Conservation (phyloP, 2,113 vertebrate species). For the Nettapus auritus region DNA sequence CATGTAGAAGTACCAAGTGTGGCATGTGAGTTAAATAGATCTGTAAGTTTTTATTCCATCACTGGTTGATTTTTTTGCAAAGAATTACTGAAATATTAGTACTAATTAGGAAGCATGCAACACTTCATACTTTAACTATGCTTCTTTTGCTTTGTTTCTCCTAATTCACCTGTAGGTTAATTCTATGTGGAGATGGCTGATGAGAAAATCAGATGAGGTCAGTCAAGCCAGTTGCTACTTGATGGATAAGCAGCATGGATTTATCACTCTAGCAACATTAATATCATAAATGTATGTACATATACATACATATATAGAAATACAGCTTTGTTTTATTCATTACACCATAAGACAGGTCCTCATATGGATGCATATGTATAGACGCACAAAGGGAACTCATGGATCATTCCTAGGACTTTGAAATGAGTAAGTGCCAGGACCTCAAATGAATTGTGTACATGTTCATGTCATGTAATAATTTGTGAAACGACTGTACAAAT, state of each 20-base stretch:
- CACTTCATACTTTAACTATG: background rate
- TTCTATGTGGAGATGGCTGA: background rate
- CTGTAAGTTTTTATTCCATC: background rate
- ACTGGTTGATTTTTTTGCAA: background rate
- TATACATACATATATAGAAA: background rate
- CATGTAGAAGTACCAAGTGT: background rate
- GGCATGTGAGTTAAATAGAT: background rate
- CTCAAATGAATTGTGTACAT: background rate
- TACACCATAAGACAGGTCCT: background rate
- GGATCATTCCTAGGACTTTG: background rate
- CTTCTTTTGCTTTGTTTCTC: background rate
- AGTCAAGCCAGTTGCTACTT: background rate
- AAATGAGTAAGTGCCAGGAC: conserved; percentile 26
- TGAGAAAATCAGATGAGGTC: background rate
- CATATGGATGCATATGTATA: background rate
- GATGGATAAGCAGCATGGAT: background rate
- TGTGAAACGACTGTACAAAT: conserved; percentile 51
- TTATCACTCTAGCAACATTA: background rate
- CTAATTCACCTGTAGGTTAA: background rate
- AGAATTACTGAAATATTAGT: background rate
- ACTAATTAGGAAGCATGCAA: background rate
- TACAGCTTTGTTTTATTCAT: background rate
- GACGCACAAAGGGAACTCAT: background rate
- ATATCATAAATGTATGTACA: too few relatives aligned
- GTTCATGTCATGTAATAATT: conserved; percentile 19